These are phyloP conservation scores for Henricia sp. DNA, from an alignment of 53 echinoderm and acorn worm genomes.

Conservation along the genomic window DNA sequence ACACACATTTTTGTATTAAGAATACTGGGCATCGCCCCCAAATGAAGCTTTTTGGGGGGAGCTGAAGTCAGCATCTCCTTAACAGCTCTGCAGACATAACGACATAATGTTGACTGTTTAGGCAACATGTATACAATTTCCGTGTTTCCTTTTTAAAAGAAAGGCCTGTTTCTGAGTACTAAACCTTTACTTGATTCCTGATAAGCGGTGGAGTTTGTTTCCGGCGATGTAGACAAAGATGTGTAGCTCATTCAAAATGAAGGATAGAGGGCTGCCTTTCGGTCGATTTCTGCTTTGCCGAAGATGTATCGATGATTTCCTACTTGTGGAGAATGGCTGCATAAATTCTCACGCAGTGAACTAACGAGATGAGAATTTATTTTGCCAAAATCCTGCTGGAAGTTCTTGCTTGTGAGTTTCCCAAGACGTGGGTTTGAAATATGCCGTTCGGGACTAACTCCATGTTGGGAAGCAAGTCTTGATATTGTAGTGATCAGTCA, in stretches of 20 bases:
- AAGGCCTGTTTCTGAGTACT: slow-evolving; percentile 60
- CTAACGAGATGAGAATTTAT: too few species aligned
- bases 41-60: slow-evolving; percentile 4
- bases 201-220: neutral
- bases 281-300: neutral
- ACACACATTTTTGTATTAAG: slow-evolving; percentile 25
- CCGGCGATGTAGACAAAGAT: neutral
- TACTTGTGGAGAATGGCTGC: too few species aligned
- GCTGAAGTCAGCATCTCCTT: neutral
- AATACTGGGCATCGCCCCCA: slow-evolving; percentile 28
- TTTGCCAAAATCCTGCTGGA: too few species aligned
- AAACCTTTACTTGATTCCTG: neutral
- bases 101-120: neutral
- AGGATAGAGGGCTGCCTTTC: neutral
- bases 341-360: too few species aligned
- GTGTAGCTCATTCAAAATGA: neutral
- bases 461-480: too few species aligned
- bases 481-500: too few species aligned
- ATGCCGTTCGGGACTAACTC: too few species aligned
- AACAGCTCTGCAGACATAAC: slow-evolving; percentile 33
- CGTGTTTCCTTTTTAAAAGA: neutral
- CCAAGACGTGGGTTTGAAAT: too few species aligned
- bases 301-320: neutral
- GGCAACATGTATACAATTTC: neutral
- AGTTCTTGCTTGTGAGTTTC: too few species aligned